Conservation (phyloP, 2,113 vertebrate genomes). For the Deroptyus accipitrinus region DNA sequence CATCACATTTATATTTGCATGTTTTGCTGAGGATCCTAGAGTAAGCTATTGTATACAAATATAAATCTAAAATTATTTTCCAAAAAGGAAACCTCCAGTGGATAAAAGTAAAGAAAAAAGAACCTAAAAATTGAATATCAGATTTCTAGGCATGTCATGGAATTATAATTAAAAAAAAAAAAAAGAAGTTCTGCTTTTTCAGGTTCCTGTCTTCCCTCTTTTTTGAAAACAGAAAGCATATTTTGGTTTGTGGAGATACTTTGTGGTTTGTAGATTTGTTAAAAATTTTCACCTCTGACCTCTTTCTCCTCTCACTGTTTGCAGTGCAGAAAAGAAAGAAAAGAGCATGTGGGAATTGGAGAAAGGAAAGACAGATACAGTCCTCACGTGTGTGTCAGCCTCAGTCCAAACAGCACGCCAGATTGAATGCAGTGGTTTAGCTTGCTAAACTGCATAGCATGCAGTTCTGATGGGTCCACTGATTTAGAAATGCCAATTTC, state of each 20-base stretch:
- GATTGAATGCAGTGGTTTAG: accelerated
- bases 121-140: background rate
- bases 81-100: background rate
- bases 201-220: background rate
- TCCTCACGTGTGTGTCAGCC: accelerated
- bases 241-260: background rate
- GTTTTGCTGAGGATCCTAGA: background rate
- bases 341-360: background rate
- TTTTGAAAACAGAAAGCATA: background rate
- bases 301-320: background rate
- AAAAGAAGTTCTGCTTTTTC: background rate
- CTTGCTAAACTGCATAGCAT: background rate
- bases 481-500: background rate
- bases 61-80: background rate
- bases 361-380: background rate
- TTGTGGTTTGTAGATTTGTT: background rate
- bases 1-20: background rate
- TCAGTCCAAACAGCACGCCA: background rate
- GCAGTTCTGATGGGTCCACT: background rate
- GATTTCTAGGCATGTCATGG: background rate
- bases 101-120: background rate
- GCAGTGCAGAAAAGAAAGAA: background rate
- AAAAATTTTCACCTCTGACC: accelerated
- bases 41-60: background rate
- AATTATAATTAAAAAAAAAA: background rate